Conservation (phyloP, 2,113 vertebrate species). For the Cisticola juncidis region DNA sequence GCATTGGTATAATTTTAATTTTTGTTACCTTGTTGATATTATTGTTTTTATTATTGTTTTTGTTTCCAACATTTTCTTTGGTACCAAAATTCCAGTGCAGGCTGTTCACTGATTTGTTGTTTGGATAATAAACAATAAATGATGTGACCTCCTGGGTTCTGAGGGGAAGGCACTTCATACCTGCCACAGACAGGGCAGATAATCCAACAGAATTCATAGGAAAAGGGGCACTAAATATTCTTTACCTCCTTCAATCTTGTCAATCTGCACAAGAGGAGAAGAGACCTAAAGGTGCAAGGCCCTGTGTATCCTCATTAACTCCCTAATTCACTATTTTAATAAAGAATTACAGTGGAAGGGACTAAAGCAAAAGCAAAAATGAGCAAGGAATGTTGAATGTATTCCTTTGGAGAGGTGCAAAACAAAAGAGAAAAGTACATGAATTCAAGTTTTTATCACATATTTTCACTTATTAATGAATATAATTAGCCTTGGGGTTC, state of each 20-base stretch:
- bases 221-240: not conserved
- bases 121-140: not conserved
- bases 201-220: not conserved
- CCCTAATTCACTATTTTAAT: not conserved
- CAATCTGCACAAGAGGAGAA: not conserved
- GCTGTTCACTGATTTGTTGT: not conserved
- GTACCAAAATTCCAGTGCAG: not conserved
- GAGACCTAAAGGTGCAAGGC: not conserved
- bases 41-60: not conserved
- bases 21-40: not conserved
- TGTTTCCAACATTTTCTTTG: not conserved
- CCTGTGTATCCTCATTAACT: not conserved
- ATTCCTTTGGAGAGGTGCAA: not conserved
- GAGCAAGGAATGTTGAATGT: not conserved
- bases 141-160: not conserved
- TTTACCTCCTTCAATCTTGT: not conserved
- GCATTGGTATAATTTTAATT: not conserved
- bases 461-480: not conserved
- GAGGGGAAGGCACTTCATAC: not conserved
- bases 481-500: not conserved
- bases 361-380: not conserved
- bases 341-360: not conserved
- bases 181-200: not conserved
- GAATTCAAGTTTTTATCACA: not conserved
- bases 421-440: not conserved